Evolutionary conservation across 1,140 invertebrate species (phyloP).

Genomic region (Scaptomyza hsui): DNA sequence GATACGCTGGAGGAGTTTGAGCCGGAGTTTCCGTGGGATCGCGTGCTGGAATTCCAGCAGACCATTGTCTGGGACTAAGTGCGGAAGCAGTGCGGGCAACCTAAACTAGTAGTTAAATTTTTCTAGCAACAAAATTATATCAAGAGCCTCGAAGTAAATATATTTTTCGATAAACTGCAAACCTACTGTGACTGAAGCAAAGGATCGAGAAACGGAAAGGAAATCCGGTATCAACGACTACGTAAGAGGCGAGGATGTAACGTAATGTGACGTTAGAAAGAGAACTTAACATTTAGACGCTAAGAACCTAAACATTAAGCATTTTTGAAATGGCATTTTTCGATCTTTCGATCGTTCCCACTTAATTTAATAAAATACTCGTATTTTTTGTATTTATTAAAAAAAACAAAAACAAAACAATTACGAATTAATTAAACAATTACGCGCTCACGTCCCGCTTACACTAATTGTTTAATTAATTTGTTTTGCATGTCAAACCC

Average conservation of each 20-base stretch:
- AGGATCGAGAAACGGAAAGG: conserved; percentile 12
- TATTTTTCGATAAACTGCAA: conserved; percentile 41
- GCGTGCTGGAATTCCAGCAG: conserved; percentile 76
- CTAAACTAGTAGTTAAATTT: conserved; percentile 60
- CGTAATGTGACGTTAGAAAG: conserved; percentile 52
- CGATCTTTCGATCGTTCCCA: conserved; percentile 17
- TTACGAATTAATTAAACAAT: conserved; percentile 84
- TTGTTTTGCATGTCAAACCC: conserved; percentile 77
- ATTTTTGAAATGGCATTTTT: conserved; percentile 75
- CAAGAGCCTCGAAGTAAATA: conserved; percentile 12
- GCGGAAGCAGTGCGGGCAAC: conserved; percentile 1
- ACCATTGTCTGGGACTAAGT: conserved; percentile 73
- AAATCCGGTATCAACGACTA: conserved; percentile 38
- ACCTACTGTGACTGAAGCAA: conserved; percentile 77
- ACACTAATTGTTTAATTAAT: conserved; percentile 83
- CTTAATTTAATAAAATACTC: conserved; percentile 71
- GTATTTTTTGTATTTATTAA: conserved; percentile 72
- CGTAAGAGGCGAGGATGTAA: conserved; percentile 19
- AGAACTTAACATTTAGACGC: conserved; percentile 20
- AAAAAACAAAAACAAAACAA: conserved; percentile 37
- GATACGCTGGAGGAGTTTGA: conserved; percentile 48
- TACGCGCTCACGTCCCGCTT: conserved; percentile 53
- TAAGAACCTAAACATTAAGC: conserved; percentile 55
- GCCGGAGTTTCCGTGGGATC: conserved; percentile 82
- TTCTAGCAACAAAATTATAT: conserved; percentile 52